A percentile compares a stretch with the other conserved stretches of the same genome.
These are phyloP conservation scores for Aspidapion aeneum DNA, from an alignment of 2,888 invertebrate genomes.

Conservation along the genomic window DNA sequence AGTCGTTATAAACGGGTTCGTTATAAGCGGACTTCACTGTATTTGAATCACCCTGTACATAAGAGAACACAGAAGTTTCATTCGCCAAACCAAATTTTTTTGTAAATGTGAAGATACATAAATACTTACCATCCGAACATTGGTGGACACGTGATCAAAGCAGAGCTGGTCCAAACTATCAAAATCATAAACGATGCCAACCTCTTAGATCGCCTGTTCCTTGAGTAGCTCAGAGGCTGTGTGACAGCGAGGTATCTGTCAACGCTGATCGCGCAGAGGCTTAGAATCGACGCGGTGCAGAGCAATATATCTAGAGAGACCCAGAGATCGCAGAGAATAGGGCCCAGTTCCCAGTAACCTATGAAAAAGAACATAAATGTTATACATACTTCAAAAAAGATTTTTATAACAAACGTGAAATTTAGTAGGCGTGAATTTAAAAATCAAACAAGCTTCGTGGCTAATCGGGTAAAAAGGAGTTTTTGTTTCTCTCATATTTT, in stretches of 20 bases:
- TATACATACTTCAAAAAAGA: background rate
- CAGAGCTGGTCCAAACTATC: conserved; percentile 86
- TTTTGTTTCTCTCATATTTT: no score
- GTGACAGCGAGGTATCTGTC: conserved; percentile 92
- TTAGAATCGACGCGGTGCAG: conserved; percentile 91
- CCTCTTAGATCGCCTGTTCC: conserved; percentile 79
- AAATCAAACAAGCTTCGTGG: no score
- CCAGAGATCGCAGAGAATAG: conserved; percentile 88
- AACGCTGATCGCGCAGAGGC: conserved; percentile 89
- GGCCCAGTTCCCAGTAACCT: conserved; percentile 87
- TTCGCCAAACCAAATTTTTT: no score
- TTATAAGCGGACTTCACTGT: no score
- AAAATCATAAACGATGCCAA: conserved; percentile 83
- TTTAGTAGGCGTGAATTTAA: no score
- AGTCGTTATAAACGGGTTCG: no score
- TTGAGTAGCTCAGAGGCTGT: conserved; percentile 87
- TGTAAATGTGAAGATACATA: background rate
- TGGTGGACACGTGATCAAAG: conserved; percentile 91
- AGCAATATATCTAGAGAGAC: conserved; percentile 89
- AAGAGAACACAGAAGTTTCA: no score
- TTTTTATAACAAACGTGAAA: no score
- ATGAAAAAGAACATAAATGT: conserved; percentile 8
- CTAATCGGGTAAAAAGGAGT: no score
- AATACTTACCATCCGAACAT: conserved; percentile 81
- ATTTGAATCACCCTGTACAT: no score